Conservation (phyloP, 2,797 vertebrate species). For the Gobio occitaniae region DNA sequence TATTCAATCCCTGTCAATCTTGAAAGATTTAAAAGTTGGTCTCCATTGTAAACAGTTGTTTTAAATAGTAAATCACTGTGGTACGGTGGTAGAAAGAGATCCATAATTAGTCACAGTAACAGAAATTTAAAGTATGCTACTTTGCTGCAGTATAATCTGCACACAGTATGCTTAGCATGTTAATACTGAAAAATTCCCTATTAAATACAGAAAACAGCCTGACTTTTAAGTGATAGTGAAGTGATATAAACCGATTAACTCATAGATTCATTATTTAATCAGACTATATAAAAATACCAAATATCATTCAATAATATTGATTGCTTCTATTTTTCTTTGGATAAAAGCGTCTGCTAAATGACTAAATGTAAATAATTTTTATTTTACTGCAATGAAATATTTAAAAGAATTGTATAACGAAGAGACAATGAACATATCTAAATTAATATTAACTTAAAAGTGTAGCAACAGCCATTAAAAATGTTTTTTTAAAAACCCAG, state of each 20-base stretch:
- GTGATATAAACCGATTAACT: neutral
- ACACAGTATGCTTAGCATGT: neutral
- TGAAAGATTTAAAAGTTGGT: neutral
- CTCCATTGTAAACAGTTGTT: conserved; percentile 1
- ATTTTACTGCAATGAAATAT: too few species aligned
- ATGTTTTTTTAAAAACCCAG: too few species aligned
- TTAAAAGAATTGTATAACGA: too few species aligned
- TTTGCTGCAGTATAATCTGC: neutral
- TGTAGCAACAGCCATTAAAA: too few species aligned
- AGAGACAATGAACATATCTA: too few species aligned
- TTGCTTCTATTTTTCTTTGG: too few species aligned
- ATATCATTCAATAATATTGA: neutral
- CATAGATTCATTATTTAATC: neutral
- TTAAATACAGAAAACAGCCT: neutral
- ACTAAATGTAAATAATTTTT: too few species aligned
- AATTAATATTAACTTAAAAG: too few species aligned
- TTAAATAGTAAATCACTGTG: conserved; percentile 2
- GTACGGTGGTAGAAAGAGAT: neutral
- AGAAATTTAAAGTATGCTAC: neutral
- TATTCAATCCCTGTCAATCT: conserved; percentile 34
- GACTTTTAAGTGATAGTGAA: neutral
- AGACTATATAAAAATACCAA: neutral
- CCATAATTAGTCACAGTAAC: neutral
- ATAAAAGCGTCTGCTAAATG: too few species aligned
- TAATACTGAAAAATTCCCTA: neutral